Percentiles rank a stretch among this genome's conserved stretches.
Conservation (phyloP, 1,140 invertebrate species). For the Calephelis virginiensis region DNA sequence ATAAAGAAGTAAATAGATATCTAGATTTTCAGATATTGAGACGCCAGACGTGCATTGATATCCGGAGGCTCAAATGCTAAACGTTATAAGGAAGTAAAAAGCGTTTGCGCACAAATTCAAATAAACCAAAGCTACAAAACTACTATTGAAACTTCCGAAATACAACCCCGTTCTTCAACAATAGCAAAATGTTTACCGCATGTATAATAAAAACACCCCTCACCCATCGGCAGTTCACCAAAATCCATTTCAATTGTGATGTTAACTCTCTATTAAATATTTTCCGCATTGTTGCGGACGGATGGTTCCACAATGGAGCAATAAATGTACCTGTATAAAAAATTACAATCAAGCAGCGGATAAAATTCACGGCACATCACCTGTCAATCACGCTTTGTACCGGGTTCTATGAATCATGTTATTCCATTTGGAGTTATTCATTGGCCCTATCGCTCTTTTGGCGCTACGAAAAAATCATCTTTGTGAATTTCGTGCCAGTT, state of each 20-base stretch:
- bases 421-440: constrained; percentile 68
- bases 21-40: too few species aligned
- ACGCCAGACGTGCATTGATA: too few species aligned
- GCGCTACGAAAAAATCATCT: constrained; percentile 30
- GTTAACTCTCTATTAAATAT: constrained; percentile 56
- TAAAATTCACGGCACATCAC: constrained; percentile 59
- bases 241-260: constrained; percentile 39
- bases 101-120: neutral
- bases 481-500: neutral
- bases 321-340: constrained; percentile 63
- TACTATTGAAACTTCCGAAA: neutral
- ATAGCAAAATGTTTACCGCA: neutral
- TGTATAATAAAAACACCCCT: constrained; percentile 8
- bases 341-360: constrained; percentile 48
- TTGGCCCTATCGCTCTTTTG: constrained; percentile 56
- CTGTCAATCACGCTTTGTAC: constrained; percentile 69
- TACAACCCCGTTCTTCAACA: neutral
- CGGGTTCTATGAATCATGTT: constrained; percentile 54
- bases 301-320: constrained; percentile 50
- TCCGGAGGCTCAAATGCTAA: too few species aligned
- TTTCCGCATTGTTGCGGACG: constrained; percentile 56
- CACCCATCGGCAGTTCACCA: constrained; percentile 26
- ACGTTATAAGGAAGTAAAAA: too few species aligned
- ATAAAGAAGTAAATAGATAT: too few species aligned
- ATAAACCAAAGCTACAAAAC: neutral